Evolutionary conservation across 2,888 invertebrate genomes (phyloP), one percentile per base, ranked within the genome.

Genomic region (Caenorhabditis virilis): DNA sequence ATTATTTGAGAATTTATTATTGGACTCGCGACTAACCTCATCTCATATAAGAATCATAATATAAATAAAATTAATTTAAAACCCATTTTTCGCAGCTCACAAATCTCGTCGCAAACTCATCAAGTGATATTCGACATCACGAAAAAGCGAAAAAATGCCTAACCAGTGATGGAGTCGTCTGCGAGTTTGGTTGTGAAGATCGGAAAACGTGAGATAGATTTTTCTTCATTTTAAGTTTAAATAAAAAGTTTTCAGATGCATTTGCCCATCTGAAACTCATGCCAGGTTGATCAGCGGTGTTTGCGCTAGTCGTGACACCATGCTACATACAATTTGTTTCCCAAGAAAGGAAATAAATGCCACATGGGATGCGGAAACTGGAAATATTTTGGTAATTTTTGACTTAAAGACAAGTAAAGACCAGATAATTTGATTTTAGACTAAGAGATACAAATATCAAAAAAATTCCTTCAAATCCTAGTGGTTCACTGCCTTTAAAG

Each of bases 171-270:
- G 77, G 78, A 16, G 61, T 74, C 33, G 62, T 78, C 7, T 78
- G 78, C 41, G 78, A 76, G 46, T 73, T 73, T 51, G 78, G 77
- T 15, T 78, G 78, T 45, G 59, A 69, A 20, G 62, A 66, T 20
- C 61, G 69, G 13, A 62, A 68, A 16, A 62, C 60, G 68, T n/a
- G n/a, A n/a, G n/a, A n/a, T n/a, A n/a, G n/a, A n/a, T n/a, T n/a
- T n/a, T n/a, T n/a, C n/a, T n/a, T n/a, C n/a, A n/a, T n/a, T n/a
- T n/a, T n/a, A n/a, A n/a, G n/a, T n/a, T n/a, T n/a, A n/a, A n/a
- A n/a, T n/a, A n/a, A n/a, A n/a, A n/a, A n/a, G n/a, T n/a, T n/a
- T n/a, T n/a, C n/a, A n/a, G n/a, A n/a, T 77, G 77, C 48, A 53
- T 72, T 27, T 76, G 75, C 47, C 72, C 76, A 11, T 13, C 56